Evolutionary conservation across 2,797 vertebrate genomes (phyloP), one percentile per base, ranked within the genome.

Genomic region (Rhinatrema bivittatum): DNA sequence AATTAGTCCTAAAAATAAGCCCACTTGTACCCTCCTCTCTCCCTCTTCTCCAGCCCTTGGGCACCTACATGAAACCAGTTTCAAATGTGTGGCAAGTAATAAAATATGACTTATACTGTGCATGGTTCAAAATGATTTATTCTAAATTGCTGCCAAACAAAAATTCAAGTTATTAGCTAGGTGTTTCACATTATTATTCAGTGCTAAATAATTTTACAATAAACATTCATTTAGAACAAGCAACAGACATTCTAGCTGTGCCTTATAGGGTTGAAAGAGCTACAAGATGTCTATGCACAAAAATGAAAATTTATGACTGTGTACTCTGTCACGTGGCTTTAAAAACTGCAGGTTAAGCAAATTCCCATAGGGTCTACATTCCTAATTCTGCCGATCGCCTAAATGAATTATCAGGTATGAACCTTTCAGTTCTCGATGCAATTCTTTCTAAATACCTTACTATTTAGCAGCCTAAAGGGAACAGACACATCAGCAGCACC

Each of bases 391-490:
- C 47, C 52, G 36, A 60, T 68, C 56, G 63, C 46, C 37, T 59
- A 66, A 71, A 60, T 53, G 56, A 76, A 70, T 61, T 53, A 78
- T 68, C 63, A 59, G 73, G 46, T 70, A 53, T 10, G 58, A 75
- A 68, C 41, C 59, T 70, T 80, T 72, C 66, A 57, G 56, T 60
- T 55, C 56, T 32, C 62, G 47, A 51, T 36, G 32, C 32, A 1
- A 56, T 67, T 69, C 62, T 68, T 61, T 64, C 70, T 70, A 70
- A 72, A 68, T 72, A 70, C 47, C 57, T 64, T 36, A 26, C 68
- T 68, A 51, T 72, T 75, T 73, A 78, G 74, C 68, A 72, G 70
- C 72, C 77, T 70, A 76, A 75, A 82, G 67, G 72, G 64, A 79
- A 44, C 60, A 44, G 32, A 56, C 70, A 65, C 67, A 77, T 77